Percentiles rank a stretch among this genome's conserved stretches.
These are phyloP conservation scores for Calameuta idolon DNA, from an alignment of 2,888 invertebrate species.

Conservation along the genomic window DNA sequence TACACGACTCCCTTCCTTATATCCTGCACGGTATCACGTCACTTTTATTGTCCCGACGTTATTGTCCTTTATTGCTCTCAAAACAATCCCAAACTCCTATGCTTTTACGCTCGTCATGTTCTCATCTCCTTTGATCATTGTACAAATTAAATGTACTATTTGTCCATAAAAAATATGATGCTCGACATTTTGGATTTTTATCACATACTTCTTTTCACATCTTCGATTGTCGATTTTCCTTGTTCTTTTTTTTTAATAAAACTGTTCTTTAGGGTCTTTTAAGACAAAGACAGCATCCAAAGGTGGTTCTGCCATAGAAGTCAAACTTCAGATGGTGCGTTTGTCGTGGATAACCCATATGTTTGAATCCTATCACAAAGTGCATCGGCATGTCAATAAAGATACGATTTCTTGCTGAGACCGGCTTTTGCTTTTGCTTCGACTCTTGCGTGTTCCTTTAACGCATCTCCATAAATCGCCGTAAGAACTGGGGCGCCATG, in stretches of 20 bases:
- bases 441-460: not conserved
- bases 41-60: not conserved
- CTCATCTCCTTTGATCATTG: not conserved
- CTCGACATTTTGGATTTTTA: not conserved
- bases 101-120: not conserved
- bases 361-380: not conserved
- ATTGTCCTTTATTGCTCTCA: not conserved
- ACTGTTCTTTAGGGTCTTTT: not conserved
- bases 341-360: not conserved
- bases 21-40: not conserved
- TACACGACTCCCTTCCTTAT: not conserved
- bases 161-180: not conserved
- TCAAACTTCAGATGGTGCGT: not conserved
- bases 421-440: not conserved
- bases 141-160: no score
- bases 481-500: slow-evolving; percentile 29
- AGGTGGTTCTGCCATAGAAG: not conserved
- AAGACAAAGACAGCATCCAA: not conserved
- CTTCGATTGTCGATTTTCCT: not conserved
- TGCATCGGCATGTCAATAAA: not conserved
- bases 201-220: not conserved
- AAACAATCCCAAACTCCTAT: not conserved
- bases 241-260: not conserved
- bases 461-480: not conserved
- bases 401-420: not conserved